Evolutionary conservation across 2,888 invertebrate species (phyloP).

Genomic region (Cephonodes hylas): DNA sequence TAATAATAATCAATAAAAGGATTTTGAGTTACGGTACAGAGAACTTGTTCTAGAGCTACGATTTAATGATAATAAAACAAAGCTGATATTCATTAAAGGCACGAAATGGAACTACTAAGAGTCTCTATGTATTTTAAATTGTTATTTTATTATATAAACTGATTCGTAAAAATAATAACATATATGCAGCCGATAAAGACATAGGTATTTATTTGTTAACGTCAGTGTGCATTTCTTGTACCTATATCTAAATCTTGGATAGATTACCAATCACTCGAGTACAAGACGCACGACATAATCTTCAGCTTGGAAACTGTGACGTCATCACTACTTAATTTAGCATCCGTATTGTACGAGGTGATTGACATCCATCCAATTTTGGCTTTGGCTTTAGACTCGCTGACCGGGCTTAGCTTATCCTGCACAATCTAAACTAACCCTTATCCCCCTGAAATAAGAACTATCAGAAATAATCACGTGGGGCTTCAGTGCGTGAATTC

Average conservation of each 20-base stretch:
- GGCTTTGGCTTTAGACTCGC: constrained; percentile 38
- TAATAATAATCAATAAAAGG: too few relatives aligned
- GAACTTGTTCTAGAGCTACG: too few relatives aligned
- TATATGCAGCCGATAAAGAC: too few relatives aligned
- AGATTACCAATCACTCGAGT: background rate
- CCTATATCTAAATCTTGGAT: background rate
- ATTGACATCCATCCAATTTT: constrained; percentile 48
- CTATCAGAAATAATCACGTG: constrained; percentile 9
- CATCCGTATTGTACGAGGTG: constrained; percentile 35
- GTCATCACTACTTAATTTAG: constrained; percentile 6
- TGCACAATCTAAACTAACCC: constrained; percentile 18
- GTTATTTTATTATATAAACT: too few relatives aligned
- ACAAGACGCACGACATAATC: background rate
- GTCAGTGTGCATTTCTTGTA: too few relatives aligned
- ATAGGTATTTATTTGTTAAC: too few relatives aligned
- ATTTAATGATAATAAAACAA: too few relatives aligned
- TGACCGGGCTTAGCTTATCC: constrained; percentile 20
- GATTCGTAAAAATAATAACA: too few relatives aligned
- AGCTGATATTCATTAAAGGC: too few relatives aligned
- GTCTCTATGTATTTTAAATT: too few relatives aligned
- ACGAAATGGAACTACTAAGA: too few relatives aligned
- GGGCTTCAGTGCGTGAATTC: constrained; percentile 28
- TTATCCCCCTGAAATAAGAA: constrained; percentile 6
- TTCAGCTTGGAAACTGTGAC: background rate
- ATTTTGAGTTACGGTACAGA: too few relatives aligned